A percentile compares a stretch with the other conserved stretches of the same genome.
Evolutionary conservation across 2,888 invertebrate genomes (phyloP).

Genomic region (Girardia tigrina): DNA sequence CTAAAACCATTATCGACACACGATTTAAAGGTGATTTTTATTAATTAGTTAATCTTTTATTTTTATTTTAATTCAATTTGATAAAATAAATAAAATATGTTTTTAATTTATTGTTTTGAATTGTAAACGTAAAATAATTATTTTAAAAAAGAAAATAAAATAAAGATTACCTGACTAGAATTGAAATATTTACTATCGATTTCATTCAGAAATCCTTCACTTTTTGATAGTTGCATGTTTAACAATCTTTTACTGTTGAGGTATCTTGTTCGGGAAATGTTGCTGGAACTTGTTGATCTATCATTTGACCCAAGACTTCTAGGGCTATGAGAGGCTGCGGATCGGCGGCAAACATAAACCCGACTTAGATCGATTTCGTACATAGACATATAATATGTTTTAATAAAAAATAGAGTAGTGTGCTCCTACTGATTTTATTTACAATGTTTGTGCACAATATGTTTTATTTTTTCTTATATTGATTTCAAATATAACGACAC

Average conservation of each 20-base stretch:
- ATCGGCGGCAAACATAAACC: not conserved
- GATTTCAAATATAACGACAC: too few species aligned
- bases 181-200: not conserved
- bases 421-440: not conserved
- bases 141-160: not conserved
- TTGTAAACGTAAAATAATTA: not conserved
- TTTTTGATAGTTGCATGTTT: slow-evolving; percentile 7
- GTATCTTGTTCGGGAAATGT: not conserved
- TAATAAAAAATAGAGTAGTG: not conserved
- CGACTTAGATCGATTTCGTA: slow-evolving; percentile 15
- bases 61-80: too few species aligned
- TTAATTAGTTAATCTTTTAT: too few species aligned
- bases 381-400: not conserved
- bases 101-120: too few species aligned
- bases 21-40: too few species aligned
- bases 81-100: too few species aligned
- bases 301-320: not conserved
- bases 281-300: not conserved
- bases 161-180: not conserved
- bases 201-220: not conserved
- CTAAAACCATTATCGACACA: too few species aligned
- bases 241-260: not conserved
- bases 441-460: too few species aligned
- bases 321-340: not conserved
- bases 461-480: too few species aligned